phyloP scores from a whole-genome alignment of 2,113 vertebrate genomes.

The Myiopsitta monachus region DNA sequence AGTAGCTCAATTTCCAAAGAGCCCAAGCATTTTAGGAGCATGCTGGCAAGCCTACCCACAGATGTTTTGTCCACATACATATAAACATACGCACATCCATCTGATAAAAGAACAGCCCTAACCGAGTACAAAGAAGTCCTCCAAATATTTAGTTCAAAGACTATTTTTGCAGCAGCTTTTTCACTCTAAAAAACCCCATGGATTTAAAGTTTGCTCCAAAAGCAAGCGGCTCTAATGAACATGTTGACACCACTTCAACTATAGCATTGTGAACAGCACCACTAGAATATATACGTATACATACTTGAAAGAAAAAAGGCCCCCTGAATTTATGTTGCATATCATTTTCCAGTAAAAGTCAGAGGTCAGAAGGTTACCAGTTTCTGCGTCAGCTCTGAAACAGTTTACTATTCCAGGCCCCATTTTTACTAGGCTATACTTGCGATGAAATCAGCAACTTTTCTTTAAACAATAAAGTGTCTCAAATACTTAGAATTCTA shows the following conservation, averaged over 20 bases:
- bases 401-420: conserved; percentile 72
- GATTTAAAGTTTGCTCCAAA: conserved; percentile 8
- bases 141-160: not conserved
- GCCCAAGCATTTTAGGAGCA: not conserved
- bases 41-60: not conserved
- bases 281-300: not conserved
- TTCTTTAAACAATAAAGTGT: conserved; percentile 69
- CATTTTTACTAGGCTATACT: conserved; percentile 72
- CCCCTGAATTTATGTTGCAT: conserved; percentile 76
- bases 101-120: not conserved
- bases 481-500: conserved; percentile 70
- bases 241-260: conserved; percentile 36
- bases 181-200: not conserved
- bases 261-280: not conserved
- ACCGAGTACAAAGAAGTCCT: not conserved
- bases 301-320: conserved; percentile 72
- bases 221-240: conserved; percentile 35
- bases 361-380: conserved; percentile 77
- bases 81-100: not conserved
- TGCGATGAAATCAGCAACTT: conserved; percentile 78
- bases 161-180: not conserved
- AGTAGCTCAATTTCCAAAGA: not conserved
- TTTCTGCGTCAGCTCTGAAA: conserved; percentile 74
- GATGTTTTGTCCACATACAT: not conserved
- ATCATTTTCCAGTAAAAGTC: conserved; percentile 79